These are phyloP conservation scores for Spheniscus humboldti DNA, from an alignment of 2,797 vertebrate species.

Conservation along the genomic window DNA sequence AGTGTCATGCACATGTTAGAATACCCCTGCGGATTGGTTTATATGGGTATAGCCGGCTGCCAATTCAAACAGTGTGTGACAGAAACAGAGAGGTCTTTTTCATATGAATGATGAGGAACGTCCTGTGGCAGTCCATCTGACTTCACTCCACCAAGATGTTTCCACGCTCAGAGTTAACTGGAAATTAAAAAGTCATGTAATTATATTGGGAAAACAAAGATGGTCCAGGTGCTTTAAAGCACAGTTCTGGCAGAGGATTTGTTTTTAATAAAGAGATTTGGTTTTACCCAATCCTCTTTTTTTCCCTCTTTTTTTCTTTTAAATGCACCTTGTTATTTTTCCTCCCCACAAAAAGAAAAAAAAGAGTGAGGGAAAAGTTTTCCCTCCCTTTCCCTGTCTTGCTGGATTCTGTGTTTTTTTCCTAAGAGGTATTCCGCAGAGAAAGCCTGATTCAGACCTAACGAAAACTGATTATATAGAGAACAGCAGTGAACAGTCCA, in stretches of 20 bases:
- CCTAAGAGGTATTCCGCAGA: neutral
- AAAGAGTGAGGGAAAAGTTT: neutral
- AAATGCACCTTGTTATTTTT: neutral
- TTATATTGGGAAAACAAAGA: neutral
- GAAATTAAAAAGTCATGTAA: neutral
- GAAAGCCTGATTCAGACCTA: neutral
- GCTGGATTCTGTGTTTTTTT: neutral
- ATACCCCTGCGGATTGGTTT: conserved; percentile 15
- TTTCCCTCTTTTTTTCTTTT: neutral
- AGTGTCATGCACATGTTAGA: conserved; percentile 22
- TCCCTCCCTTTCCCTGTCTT: neutral
- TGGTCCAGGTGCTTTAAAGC: neutral
- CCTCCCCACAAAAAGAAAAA: accelerated
- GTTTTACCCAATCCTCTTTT: neutral
- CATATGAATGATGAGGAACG: neutral
- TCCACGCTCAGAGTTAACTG: neutral
- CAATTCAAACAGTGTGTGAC: conserved; percentile 22
- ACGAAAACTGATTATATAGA: neutral
- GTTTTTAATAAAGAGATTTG: neutral
- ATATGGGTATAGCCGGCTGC: conserved; percentile 37
- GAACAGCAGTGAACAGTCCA: neutral
- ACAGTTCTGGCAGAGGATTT: neutral
- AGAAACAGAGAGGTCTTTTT: conserved; percentile 24
- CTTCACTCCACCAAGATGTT: neutral
- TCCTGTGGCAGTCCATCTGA: neutral